A percentile compares a stretch with the other conserved stretches of the same genome.
These are phyloP conservation scores for Hermaeophaga mercurialis DNA, from an alignment of 2,888 invertebrate genomes.

Conservation along the genomic window DNA sequence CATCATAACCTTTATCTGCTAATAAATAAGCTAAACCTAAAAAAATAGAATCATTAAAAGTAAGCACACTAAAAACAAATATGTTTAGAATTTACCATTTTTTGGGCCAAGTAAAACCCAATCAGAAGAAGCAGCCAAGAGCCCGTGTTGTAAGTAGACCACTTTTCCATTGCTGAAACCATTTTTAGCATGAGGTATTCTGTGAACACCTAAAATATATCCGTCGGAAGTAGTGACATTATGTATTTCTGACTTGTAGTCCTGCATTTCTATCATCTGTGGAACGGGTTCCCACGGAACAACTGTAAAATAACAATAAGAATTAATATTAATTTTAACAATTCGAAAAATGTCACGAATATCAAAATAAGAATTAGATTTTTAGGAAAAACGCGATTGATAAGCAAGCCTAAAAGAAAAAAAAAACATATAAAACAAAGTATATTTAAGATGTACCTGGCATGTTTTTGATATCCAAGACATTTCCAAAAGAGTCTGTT, in stretches of 20 bases:
- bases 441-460: background rate
- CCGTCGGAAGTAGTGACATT: conserved; percentile 61
- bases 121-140: conserved; percentile 60
- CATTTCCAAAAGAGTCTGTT: background rate
- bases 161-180: conserved; percentile 42
- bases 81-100: no score
- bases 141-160: conserved; percentile 61
- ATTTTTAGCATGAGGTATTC: conserved; percentile 59
- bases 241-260: conserved; percentile 57
- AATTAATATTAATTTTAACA: background rate
- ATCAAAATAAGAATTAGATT: no score
- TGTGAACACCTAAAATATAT: conserved; percentile 62
- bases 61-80: no score
- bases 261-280: conserved; percentile 54
- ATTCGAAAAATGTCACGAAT: background rate
- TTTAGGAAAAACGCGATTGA: no score
- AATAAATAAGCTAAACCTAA: conserved; percentile 38
- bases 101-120: conserved; percentile 62
- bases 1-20: conserved; percentile 47
- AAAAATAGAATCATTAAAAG: no score
- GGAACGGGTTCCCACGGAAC: conserved; percentile 5
- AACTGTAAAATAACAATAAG: background rate
- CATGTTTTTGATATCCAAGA: conserved; percentile 1
- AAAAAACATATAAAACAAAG: no score
- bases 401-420: no score